Percentiles rank a stretch among this genome's conserved stretches.
phyloP scores from a whole-genome alignment of 2,797 vertebrate species.

The Borostomias antarcticus region DNA sequence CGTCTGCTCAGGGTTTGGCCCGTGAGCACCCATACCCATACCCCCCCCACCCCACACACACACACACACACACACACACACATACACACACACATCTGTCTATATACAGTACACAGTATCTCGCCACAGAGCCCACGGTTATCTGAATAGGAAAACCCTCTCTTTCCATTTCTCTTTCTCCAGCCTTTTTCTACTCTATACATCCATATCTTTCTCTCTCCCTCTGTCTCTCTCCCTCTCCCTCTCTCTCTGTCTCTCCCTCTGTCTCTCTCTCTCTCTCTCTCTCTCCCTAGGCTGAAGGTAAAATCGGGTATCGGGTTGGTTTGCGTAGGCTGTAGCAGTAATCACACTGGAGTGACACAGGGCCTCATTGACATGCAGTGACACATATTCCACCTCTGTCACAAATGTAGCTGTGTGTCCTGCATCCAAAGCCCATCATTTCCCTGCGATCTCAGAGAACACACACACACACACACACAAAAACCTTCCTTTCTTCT shows the following conservation, averaged over 20 bases:
- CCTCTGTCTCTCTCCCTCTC: neutral
- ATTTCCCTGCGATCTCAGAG: slow-evolving; percentile 21
- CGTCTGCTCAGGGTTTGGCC: neutral
- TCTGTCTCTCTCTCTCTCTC: neutral
- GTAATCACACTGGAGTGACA: slow-evolving; percentile 59
- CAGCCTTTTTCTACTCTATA: neutral
- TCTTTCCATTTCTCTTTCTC: neutral
- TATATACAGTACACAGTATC: no score
- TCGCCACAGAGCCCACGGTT: neutral
- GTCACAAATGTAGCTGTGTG: slow-evolving; percentile 59
- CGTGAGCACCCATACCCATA: no score
- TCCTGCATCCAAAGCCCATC: slow-evolving; percentile 58
- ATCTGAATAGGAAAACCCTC: neutral
- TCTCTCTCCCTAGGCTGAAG: slow-evolving; percentile 36
- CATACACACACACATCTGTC: slow-evolving; percentile 26
- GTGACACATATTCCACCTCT: slow-evolving; percentile 48
- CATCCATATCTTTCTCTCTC: neutral
- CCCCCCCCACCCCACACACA: no score
- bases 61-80: slow-evolving; percentile 4
- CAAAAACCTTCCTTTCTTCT: no score
- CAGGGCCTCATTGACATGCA: slow-evolving; percentile 66
- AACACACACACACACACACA: slow-evolving; percentile 1
- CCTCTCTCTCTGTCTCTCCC: neutral
- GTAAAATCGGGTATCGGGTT: slow-evolving; percentile 15
- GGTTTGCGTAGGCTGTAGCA: slow-evolving; percentile 54